Evolutionary conservation across 2,797 vertebrate species (phyloP).

Genomic region (Falco naumanni): DNA sequence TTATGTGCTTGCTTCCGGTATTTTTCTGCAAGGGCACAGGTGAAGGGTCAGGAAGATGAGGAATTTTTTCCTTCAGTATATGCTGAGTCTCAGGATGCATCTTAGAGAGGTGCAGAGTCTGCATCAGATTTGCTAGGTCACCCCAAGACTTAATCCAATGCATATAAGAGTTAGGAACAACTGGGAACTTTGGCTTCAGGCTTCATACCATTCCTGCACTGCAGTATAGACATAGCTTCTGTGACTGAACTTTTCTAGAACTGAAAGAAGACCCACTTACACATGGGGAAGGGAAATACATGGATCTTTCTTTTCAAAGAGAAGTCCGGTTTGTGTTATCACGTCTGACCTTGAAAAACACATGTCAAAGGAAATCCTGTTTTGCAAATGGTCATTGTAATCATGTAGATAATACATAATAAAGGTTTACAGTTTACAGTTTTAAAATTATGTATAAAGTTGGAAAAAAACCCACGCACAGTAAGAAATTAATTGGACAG

Average conservation of each 20-base stretch:
- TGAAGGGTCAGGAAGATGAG: background rate
- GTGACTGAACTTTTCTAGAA: background rate
- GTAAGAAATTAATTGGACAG: background rate
- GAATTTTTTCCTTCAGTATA: background rate
- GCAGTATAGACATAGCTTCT: background rate
- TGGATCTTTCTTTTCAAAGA: background rate
- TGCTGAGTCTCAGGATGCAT: background rate
- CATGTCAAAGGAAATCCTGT: background rate
- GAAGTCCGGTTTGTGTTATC: background rate
- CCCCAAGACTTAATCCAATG: background rate
- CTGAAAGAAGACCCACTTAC: background rate
- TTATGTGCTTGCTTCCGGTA: background rate
- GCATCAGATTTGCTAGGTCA: background rate
- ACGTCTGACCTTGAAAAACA: background rate
- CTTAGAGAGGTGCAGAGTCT: background rate
- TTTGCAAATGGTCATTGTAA: background rate
- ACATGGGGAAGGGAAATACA: background rate
- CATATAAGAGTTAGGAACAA: background rate
- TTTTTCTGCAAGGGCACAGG: background rate
- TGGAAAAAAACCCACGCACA: accelerated
- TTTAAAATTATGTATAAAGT: background rate
- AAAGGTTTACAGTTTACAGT: background rate
- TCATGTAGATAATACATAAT: background rate
- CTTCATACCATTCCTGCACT: background rate
- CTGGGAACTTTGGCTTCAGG: background rate